Conservation (phyloP, 2,113 vertebrate species). For the Coturnix japonica region DNA sequence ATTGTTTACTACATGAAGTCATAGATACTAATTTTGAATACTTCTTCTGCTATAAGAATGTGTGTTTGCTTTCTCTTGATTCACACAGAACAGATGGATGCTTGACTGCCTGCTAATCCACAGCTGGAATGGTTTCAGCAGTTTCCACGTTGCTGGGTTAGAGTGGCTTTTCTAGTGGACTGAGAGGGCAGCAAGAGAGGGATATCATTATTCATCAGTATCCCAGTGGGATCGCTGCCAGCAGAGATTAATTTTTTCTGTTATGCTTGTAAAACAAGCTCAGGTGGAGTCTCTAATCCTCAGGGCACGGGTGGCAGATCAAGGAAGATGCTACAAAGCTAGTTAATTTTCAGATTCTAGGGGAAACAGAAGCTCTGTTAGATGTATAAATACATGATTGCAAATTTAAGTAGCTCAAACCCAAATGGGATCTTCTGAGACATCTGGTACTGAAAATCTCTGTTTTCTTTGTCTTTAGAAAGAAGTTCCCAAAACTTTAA, state of each 20-base stretch:
- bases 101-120: constrained; percentile 89
- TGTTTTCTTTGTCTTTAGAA: constrained; percentile 78
- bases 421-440: constrained; percentile 86
- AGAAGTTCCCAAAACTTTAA: constrained; percentile 79
- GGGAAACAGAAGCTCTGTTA: constrained; percentile 88
- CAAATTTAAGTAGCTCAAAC: constrained; percentile 88
- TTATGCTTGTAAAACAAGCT: constrained; percentile 91
- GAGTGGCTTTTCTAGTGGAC: constrained; percentile 89
- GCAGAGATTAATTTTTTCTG: constrained; percentile 91
- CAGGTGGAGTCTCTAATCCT: constrained; percentile 90
- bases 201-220: constrained; percentile 91
- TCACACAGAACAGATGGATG: constrained; percentile 86
- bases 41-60: constrained; percentile 79
- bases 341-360: constrained; percentile 90
- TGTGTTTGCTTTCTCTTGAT: constrained; percentile 79
- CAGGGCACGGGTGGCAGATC: constrained; percentile 89
- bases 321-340: constrained; percentile 90
- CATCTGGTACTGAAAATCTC: constrained; percentile 85
- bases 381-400: constrained; percentile 90
- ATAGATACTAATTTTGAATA: constrained; percentile 71
- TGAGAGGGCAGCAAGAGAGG: constrained; percentile 87
- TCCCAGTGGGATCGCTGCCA: constrained; percentile 87
- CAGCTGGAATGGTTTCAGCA: constrained; percentile 88
- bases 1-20: constrained; percentile 40
- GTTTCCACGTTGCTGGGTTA: constrained; percentile 85